Base-by-base conservation (phyloP, 2,888 invertebrate species). In the Acrobasis suavella region DNA sequence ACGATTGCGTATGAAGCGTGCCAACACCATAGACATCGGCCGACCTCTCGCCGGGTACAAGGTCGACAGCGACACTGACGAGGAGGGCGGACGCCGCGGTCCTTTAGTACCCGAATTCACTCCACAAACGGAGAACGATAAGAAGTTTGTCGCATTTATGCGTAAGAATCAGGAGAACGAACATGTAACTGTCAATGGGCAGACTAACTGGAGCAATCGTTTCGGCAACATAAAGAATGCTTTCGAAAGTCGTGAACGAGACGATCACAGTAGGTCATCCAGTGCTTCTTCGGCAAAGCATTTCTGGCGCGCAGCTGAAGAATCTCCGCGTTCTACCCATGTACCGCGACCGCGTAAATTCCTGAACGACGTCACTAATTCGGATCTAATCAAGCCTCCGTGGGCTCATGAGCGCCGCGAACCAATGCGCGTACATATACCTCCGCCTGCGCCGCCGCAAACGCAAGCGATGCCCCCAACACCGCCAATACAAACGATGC, bases 21-120 rank as follows among this genome's bases (percentile, higher is more conserved):
- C 97, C 5, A 97, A 97, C 73, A 97, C 97, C 1, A 96, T 97
- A 67, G 97, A 97, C 78, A 97, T 97, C 79, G 97, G 97, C 0
- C 96, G 96, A 75, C 94, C 95, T 0, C 93, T 85, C 32, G 93
- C 88, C n/a, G 92, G 92, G 22, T 94, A 94, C 77, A 87, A 91
- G 56, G 80, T 92, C n/a, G 89, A 91, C 67, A 83, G 81, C 65
- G 91, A 92, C 65, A 92, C 93, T 16, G 93, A 93, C 58, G 92
- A 93, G 38, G 92, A 91, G 9, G 80, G 82, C 58, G 61, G 78
- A 76, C 46, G 79, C 78, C 72, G 79, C 72, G 68, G 75, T 1
- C 86, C 90, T 0, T 81, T 83, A 50, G 94, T 96, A 49, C 96
- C 96, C 0, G 93, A 93, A 1, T 96, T 97, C 71, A 94, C 94